phyloP scores from a whole-genome alignment of 1,140 invertebrate genomes.

The Saccostrea cuccullata region DNA sequence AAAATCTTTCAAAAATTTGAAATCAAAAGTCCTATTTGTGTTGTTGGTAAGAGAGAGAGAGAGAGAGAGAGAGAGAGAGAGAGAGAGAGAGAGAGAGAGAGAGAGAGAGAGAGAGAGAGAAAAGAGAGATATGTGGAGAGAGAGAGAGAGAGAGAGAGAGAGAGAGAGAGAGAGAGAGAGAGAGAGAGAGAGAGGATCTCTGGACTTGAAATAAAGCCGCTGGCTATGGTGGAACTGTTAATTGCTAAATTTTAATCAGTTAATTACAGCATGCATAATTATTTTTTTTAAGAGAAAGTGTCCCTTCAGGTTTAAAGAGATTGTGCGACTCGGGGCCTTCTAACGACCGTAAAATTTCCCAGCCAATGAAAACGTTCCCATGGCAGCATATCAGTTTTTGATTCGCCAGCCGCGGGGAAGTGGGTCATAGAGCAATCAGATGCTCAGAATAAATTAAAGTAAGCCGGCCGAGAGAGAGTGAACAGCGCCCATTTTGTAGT shows the following conservation, averaged over 20 bases:
- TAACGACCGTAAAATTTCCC: neutral
- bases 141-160: constrained; percentile 6
- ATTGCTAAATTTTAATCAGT: neutral
- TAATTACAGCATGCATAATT: neutral
- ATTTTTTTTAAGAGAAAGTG: neutral
- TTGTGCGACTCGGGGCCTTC: neutral
- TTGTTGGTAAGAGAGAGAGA: no score
- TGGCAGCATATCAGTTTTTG: constrained; percentile 33
- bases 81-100: no score
- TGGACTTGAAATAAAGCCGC: neutral
- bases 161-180: neutral
- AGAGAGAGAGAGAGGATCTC: neutral
- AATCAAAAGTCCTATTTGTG: no score
- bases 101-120: neutral
- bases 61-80: no score
- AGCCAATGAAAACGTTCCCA: constrained; percentile 24
- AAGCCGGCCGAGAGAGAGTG: neutral
- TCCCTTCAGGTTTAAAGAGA: neutral
- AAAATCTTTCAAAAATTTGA: no score
- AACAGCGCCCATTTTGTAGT: constrained; percentile 29
- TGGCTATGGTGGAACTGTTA: neutral
- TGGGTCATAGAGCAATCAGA: constrained; percentile 22
- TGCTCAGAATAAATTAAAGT: constrained; percentile 35
- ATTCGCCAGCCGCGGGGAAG: constrained; percentile 21
- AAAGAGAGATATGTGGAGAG: neutral